Percentiles rank a stretch among this genome's conserved stretches.
phyloP scores from a whole-genome alignment of 1,140 invertebrate species.

The Mycetomoellerius zeteki region DNA sequence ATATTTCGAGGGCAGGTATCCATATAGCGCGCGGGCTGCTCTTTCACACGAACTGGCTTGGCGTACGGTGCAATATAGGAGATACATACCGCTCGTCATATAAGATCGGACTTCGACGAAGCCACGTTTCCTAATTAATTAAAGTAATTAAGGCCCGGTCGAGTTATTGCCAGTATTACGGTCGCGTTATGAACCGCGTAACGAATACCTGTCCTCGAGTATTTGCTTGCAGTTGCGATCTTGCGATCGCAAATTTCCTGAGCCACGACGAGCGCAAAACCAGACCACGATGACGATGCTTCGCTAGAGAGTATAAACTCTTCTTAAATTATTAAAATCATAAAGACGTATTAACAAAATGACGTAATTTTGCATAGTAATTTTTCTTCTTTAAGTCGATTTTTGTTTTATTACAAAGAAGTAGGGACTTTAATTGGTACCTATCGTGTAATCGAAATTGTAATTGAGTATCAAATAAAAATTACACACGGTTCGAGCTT shows the following conservation, averaged over 20 bases:
- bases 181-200: conserved; percentile 82
- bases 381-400: neutral
- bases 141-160: conserved; percentile 84
- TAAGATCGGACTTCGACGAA: conserved; percentile 84
- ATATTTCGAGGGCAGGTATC: conserved; percentile 65
- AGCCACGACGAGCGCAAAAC: neutral
- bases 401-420: neutral
- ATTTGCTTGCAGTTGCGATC: conserved; percentile 32
- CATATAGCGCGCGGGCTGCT: conserved; percentile 16
- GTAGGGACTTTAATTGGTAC: neutral
- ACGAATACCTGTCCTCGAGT: conserved; percentile 74
- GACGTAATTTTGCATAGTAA: neutral
- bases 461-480: conserved; percentile 1
- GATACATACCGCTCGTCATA: conserved; percentile 80
- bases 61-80: conserved; percentile 52
- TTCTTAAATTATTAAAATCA: neutral
- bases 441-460: neutral
- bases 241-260: conserved; percentile 45
- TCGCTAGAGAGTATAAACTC: neutral
- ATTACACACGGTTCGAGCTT: neutral
- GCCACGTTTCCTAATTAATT: conserved; percentile 85
- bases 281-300: neutral
- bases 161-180: conserved; percentile 82
- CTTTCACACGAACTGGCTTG: conserved; percentile 38
- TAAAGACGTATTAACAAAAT: neutral